Base-by-base conservation (phyloP, 2,113 vertebrate species). In the Coracopsis vasa region DNA sequence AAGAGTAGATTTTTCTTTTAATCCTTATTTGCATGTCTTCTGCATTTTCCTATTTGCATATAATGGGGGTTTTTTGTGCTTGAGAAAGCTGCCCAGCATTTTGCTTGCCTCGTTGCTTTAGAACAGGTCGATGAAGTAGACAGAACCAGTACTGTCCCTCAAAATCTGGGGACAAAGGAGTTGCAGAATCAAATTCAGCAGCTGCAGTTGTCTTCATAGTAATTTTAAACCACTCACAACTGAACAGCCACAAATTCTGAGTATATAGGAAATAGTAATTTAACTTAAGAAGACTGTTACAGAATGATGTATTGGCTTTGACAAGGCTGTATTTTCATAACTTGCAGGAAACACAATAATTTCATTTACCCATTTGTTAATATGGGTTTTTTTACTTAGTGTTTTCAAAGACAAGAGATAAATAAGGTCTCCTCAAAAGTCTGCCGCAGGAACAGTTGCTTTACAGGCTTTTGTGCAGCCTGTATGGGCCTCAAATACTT, bases 21-120 rank as follows among this genome's bases (percentile, higher is more conserved):
- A 51, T 89, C 39, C 47, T 62, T 77, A 80, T 77, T 90, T 89
- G 61, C 53, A 8, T 78, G 42, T 86, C 67, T 67, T 61, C 64
- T 82, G 44, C 16, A 45, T 92, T 94, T 92, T 93, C 14, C 0
- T 80, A 62, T 86, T 86, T 92, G 82, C 67, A 18, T n/a, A 11
- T 13, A 9, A 44, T 35, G 24, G 10, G 33, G 0, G 0, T 0
- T 3, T 27, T 60, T 18, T 13, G 7, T 78, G 39, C 42, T 90
- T 80, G 39, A 37, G 54, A 74, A 91, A 86, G 44, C 33, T 45
- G 8, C 1, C 2, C 0, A 0, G 69, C 14, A 0, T 75, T 93
- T 90, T 65, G 56, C 50, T 41, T 69, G 7, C 66, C 72, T 87
- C 1, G 0, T 69, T 85, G 44, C 53, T 72, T 72, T 70, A 35